phyloP scores from a whole-genome alignment of 2,888 invertebrate genomes.

The Exephanes ischioxanthus region DNA sequence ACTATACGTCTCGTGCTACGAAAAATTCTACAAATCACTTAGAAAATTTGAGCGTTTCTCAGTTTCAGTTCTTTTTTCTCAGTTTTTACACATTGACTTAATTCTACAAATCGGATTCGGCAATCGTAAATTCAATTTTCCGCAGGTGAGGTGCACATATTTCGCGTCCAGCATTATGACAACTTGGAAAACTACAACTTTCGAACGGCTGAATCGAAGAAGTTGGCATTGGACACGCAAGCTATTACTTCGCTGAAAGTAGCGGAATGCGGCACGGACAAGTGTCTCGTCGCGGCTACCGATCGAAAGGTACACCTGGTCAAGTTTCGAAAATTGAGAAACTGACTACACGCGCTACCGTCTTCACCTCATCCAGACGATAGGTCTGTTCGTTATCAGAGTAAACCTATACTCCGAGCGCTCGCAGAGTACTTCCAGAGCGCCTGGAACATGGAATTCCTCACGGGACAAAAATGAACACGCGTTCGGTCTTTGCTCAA shows the following conservation, averaged over 20 bases:
- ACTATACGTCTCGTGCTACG: too few relatives aligned
- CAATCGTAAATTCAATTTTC: not conserved
- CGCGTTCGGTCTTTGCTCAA: too few relatives aligned
- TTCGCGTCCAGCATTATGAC: not conserved
- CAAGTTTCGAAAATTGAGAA: not conserved
- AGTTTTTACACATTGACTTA: not conserved
- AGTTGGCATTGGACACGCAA: not conserved
- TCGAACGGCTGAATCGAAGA: not conserved
- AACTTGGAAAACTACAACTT: not conserved
- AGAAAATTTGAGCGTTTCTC: too few relatives aligned
- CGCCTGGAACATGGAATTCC: not conserved
- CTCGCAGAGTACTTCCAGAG: too few relatives aligned
- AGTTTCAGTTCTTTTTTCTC: too few relatives aligned
- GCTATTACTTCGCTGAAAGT: not conserved
- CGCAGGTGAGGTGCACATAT: not conserved
- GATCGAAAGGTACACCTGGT: not conserved
- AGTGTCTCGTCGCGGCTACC: not conserved
- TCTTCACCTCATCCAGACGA: not conserved
- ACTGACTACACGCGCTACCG: not conserved
- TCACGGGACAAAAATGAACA: too few relatives aligned
- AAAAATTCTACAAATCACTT: too few relatives aligned
- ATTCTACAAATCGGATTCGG: not conserved
- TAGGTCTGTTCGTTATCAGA: too few relatives aligned
- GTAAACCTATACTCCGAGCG: too few relatives aligned
- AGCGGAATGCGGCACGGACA: not conserved